A percentile compares a stretch with the other conserved stretches of the same genome.
These are phyloP conservation scores for Gari tellinella DNA, from an alignment of 2,888 invertebrate genomes.

Conservation along the genomic window DNA sequence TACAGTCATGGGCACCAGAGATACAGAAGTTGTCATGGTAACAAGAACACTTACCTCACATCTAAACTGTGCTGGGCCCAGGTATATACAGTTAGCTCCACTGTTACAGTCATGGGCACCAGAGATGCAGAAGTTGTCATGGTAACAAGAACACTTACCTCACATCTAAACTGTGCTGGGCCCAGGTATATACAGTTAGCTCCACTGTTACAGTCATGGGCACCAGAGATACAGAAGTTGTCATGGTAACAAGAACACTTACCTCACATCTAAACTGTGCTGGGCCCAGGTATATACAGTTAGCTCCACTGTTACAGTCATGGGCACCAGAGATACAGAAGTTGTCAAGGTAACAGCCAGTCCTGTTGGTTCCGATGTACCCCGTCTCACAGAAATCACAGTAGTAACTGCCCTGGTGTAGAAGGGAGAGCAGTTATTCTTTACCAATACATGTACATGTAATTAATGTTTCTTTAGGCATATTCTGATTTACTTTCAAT, in stretches of 20 bases:
- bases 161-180: conserved; percentile 68
- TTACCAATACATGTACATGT: no score
- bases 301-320: conserved; percentile 60
- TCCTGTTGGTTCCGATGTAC: conserved; percentile 67
- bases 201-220: conserved; percentile 60
- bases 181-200: conserved; percentile 69
- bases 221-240: conserved; percentile 70
- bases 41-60: conserved; percentile 62
- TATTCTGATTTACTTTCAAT: no score
- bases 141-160: conserved; percentile 49
- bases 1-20: conserved; percentile 66
- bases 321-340: conserved; percentile 70
- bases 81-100: conserved; percentile 65
- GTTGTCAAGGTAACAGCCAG: conserved; percentile 70
- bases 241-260: conserved; percentile 6
- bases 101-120: conserved; percentile 64
- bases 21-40: conserved; percentile 68
- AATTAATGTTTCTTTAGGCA: no score
- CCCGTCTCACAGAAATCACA: conserved; percentile 76
- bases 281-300: conserved; percentile 69
- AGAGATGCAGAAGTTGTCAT: conserved; percentile 71
- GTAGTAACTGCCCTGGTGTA: conserved; percentile 70
- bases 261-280: conserved; percentile 71
- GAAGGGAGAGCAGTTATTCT: background rate
- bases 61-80: conserved; percentile 65